Percentiles rank a stretch among this genome's conserved stretches.
Evolutionary conservation across 2,113 vertebrate genomes (phyloP).

Genomic region (Hippocampus zosterae): DNA sequence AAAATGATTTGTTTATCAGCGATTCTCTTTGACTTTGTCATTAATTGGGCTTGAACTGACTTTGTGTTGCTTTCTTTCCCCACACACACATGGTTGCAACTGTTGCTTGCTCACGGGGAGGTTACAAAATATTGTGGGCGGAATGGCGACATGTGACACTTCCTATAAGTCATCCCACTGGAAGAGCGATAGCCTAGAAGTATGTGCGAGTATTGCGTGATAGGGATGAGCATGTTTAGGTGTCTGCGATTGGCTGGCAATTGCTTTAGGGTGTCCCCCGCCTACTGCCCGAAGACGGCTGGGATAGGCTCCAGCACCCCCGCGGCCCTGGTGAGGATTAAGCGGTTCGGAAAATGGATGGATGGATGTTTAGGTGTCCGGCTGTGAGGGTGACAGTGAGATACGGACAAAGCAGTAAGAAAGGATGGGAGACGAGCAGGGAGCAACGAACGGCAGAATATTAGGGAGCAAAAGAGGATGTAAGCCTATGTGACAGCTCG

Average conservation of each 20-base stretch:
- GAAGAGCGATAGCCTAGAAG: slow-evolving; percentile 20
- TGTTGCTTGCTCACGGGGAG: slow-evolving; percentile 25
- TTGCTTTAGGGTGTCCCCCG: no score
- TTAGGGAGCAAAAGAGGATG: slow-evolving; percentile 41
- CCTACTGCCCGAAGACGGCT: no score
- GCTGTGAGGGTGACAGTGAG: background rate
- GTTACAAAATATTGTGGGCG: slow-evolving; percentile 28
- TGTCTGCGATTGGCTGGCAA: no score
- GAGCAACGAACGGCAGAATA: slow-evolving; percentile 6
- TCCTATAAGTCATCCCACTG: slow-evolving; percentile 57
- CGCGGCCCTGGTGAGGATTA: no score
- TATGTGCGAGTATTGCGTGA: slow-evolving; percentile 1
- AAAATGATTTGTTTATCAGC: background rate
- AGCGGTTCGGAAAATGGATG: no score
- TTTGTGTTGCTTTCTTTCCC: background rate
- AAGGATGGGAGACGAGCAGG: background rate
- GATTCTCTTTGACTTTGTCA: background rate
- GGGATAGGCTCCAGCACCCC: no score
- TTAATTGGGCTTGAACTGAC: background rate
- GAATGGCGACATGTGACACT: slow-evolving; percentile 64
- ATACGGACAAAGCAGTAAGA: slow-evolving; percentile 1
- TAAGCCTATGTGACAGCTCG: slow-evolving; percentile 60
- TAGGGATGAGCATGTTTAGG: slow-evolving; percentile 21
- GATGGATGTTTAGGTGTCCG: slow-evolving; percentile 17
- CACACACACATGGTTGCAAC: background rate